Evolutionary conservation across 2,113 vertebrate genomes (phyloP), one percentile per base, ranked within the genome.

Genomic region (Prietella phreatophila): DNA sequence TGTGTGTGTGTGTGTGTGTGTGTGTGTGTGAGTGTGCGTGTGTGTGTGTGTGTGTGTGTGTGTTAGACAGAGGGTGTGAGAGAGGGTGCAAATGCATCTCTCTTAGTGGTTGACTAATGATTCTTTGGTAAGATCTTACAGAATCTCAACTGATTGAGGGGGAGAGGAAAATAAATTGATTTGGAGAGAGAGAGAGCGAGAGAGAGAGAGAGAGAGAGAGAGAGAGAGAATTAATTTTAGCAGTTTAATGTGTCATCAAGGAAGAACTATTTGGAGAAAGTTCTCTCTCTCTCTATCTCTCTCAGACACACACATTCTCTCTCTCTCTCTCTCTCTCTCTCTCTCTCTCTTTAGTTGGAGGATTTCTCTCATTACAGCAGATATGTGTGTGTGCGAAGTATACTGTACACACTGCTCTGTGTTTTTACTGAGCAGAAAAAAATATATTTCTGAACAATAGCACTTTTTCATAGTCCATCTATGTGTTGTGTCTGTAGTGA

Each of bases 11-110:
- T n/a, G n/a, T n/a, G n/a, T n/a, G n/a, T n/a, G n/a, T n/a, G n/a
- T n/a, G n/a, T 8, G 47, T 85, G 87, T 85, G 73, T 81, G 69
- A 63, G 86, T 63, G 80, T 60, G 47, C 15, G 30, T 36, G 50
- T 55, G 67, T 56, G 50, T 53, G 50, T 53, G 50, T 53, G 50
- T 53, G 11, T 13, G 11, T 53, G 50, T 53, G 11, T 55, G n/a
- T 50, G 6, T 39, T 7, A 25, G 63, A n/a, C 25, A 4, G 8
- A 63, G 30, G 1, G 67, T 33, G 67, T 15, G 67, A 14, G n/a
- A 15, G 67, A 25, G n/a, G 6, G 85, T 30, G 61, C 9, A 67
- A 36, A 30, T 69, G 69, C 6, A 69, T 73, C 33, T 73, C 69
- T 47, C 39, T 75, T 10, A 76, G 47, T 30, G 5, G 50, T 15